These are phyloP conservation scores for Resseliella maxima DNA, from an alignment of 2,888 invertebrate species.

Conservation along the genomic window DNA sequence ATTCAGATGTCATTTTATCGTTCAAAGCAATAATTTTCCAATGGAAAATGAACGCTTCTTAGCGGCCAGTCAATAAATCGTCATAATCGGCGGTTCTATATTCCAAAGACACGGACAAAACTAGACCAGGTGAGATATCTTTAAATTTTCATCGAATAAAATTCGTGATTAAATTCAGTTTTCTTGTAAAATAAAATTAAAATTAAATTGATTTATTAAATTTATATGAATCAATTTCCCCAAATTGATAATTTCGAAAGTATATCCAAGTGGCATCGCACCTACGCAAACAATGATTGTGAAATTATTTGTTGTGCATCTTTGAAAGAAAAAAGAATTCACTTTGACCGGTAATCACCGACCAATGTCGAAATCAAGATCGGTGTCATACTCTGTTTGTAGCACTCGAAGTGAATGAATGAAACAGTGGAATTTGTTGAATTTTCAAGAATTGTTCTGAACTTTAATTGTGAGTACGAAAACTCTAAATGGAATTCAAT, in stretches of 20 bases:
- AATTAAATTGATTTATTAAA: constrained; percentile 12
- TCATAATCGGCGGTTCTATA: constrained; percentile 8
- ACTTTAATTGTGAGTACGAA: too few species aligned
- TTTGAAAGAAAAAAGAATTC: too few species aligned
- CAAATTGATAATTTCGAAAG: not conserved
- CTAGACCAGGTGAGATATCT: constrained; percentile 65
- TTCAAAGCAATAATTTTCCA: not conserved
- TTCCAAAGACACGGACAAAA: constrained; percentile 67
- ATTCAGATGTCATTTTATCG: too few species aligned
- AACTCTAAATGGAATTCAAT: too few species aligned
- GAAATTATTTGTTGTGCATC: too few species aligned
- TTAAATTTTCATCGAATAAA: constrained; percentile 52
- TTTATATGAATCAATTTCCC: constrained; percentile 10
- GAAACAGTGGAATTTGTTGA: not conserved
- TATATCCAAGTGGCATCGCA: not conserved
- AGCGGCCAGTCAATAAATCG: constrained; percentile 52
- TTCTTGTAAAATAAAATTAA: not conserved
- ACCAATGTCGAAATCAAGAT: not conserved
- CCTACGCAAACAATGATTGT: not conserved
- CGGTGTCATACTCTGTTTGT: not conserved
- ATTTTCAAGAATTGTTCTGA: not conserved
- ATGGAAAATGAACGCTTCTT: not conserved
- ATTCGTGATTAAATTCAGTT: constrained; percentile 37
- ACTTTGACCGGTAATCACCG: too few species aligned
- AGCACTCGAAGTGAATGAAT: not conserved